These are phyloP conservation scores for Aproaerema taeniolella DNA, from an alignment of 2,888 invertebrate genomes.

Conservation along the genomic window DNA sequence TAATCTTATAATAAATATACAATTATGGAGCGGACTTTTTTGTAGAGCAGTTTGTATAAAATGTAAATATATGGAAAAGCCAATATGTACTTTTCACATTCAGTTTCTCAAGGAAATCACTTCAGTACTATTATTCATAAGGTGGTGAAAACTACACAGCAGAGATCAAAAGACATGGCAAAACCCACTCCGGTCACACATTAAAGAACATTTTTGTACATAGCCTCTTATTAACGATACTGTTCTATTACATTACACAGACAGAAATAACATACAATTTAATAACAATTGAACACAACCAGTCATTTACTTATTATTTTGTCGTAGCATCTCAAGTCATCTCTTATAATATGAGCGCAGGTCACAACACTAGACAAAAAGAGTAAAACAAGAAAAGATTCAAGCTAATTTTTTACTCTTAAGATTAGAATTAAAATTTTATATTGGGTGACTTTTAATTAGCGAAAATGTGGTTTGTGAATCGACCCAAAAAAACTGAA, in stretches of 20 bases:
- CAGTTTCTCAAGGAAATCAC: slow-evolving; percentile 53
- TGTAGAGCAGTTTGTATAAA: slow-evolving; percentile 35
- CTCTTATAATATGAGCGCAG: no score
- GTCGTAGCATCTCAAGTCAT: slow-evolving; percentile 39
- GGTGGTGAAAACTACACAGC: slow-evolving; percentile 54
- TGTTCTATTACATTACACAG: slow-evolving; percentile 45
- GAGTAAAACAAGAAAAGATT: no score
- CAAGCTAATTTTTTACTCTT: no score
- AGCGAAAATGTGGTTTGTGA: no score
- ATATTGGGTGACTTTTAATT: no score
- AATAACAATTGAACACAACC: slow-evolving; percentile 36
- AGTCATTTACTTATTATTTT: slow-evolving; percentile 23
- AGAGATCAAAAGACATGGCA: slow-evolving; percentile 72
- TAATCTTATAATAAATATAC: slow-evolving; percentile 47
- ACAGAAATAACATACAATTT: slow-evolving; percentile 21
- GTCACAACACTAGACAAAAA: no score
- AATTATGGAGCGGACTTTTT: slow-evolving; percentile 41
- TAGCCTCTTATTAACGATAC: slow-evolving; percentile 58
- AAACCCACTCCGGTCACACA: slow-evolving; percentile 49
- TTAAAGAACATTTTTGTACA: slow-evolving; percentile 55
- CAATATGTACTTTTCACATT: slow-evolving; percentile 39
- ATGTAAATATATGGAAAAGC: slow-evolving; percentile 40
- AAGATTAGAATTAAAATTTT: no score
- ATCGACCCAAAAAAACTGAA: no score
- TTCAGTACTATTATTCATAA: slow-evolving; percentile 32